A percentile compares a stretch with the other conserved stretches of the same genome.
Evolutionary conservation across 1,140 invertebrate genomes (phyloP).

Genomic region (Scylla paramamosain): DNA sequence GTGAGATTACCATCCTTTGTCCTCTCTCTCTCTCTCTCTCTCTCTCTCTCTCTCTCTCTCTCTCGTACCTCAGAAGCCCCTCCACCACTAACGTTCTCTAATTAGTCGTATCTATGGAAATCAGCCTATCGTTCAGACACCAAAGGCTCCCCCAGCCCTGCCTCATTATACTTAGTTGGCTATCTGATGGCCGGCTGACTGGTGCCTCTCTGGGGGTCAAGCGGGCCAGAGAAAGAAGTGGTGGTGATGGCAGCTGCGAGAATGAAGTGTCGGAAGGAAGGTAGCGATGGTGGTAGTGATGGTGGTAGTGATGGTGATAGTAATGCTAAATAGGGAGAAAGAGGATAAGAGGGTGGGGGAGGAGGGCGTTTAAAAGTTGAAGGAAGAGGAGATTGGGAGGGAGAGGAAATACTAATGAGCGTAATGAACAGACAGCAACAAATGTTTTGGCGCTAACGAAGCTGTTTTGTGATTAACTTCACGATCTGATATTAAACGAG

Average conservation of each 20-base stretch:
- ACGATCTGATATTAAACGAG: too few relatives aligned
- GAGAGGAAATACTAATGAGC: too few relatives aligned
- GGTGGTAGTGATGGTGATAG: background rate
- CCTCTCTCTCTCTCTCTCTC: conserved; percentile 4
- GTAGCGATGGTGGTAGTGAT: background rate
- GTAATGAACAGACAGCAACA: too few relatives aligned
- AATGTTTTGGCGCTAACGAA: too few relatives aligned
- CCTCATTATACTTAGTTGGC: background rate
- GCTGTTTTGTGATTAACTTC: too few relatives aligned
- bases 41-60: conserved; percentile 12
- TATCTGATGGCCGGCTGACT: conserved; percentile 1
- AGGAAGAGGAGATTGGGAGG: too few relatives aligned
- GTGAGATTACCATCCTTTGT: background rate
- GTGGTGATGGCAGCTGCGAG: background rate
- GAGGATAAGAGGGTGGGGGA: too few relatives aligned
- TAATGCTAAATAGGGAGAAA: background rate
- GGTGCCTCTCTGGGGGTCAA: background rate
- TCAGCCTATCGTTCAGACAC: background rate
- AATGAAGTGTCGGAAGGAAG: background rate
- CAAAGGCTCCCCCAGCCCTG: background rate
- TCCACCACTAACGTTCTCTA: background rate
- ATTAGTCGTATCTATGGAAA: background rate
- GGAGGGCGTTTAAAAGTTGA: too few relatives aligned
- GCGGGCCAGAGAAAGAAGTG: background rate
- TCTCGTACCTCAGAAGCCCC: background rate